Base-by-base conservation (phyloP, 2,797 vertebrate genomes). In the Pseudochaenichthys georgianus region DNA sequence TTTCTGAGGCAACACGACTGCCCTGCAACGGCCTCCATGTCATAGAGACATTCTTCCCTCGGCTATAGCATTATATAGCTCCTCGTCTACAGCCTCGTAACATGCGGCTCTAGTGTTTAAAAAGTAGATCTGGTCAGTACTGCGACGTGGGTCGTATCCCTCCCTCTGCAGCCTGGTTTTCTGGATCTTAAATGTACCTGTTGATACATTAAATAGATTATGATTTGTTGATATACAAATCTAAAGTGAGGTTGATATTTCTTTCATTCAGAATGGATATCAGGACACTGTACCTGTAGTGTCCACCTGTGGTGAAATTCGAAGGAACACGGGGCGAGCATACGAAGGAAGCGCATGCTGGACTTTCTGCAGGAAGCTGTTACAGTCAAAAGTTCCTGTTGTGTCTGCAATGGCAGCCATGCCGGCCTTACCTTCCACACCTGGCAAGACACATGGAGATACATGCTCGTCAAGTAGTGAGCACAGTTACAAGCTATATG, bases 171-270 rank as follows among this genome's bases (percentile, higher is more conserved):
- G 86, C 64, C 96, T 90, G 9, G 96, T 97, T 90, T 99, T 99
- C 94, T 97, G 96, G 80, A 99, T 97, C 93, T 99, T 99, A 88
- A 98, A 99, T 1, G 97, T 99, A 64, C 97, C 97, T 98, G 57
- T 38, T 71, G 4, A 77, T 5, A 50, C 6, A 85, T 13, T 48
- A 45, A 58, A 59, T 2, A 48, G 7, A 63, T 53, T 47, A 59
- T 0, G 19, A 67, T 51, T 31, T 16, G 16, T 6, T 61, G 2
- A 64, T 13, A 23, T 54, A 3, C 43, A 73, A 64, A 64, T 13
- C 28, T 47, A 0, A 59, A 12, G 21, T 5, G 62, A 17, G 3
- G 16, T 9, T 16, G 3, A 16, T 2, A 9, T 55, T 52, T 2
- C 23, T 66, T 9, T 63, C 4, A 17, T 9, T 63, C 4, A 17